Evolutionary conservation across 2,888 invertebrate genomes (phyloP), one percentile per base, ranked within the genome.

Genomic region (Ophioninae sp.): DNA sequence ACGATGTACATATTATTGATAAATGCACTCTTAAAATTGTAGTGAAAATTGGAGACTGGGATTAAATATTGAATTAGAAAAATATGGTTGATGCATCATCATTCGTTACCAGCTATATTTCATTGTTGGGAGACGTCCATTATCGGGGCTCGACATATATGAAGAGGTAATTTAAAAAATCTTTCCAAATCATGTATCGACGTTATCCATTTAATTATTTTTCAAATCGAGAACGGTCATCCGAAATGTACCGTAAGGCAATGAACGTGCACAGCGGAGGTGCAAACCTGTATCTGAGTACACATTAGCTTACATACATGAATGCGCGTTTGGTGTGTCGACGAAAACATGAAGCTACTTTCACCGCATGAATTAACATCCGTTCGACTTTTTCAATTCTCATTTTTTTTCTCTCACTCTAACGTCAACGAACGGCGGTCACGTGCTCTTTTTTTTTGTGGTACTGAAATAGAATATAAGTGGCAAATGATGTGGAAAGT

Each of bases 301-400:
- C 30, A 44, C 61, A 67, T 21, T 20, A 17, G 61, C 59, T 41
- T 20, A 65, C 41, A 41, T 7, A 30, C n/a, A 65, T 61, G 50
- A 17, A 65, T 50, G 72, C 78, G 76, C 64, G 77, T 7, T 70
- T 65, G 67, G 81, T 61, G 41, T 77, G 74, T 78, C 64, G 56
- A 79, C 73, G 44, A 44, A 78, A 74, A 57, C 73, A 73, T 56
- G 82, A 74, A 23, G 78, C 78, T 70, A 79, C 82, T 82, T 82
- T 82, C 82, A 75, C 82, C 82, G 74, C 62, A 68, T 70, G 78
- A 78, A 82, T 79, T 82, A 82, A 82, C 78, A 64, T 74, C 62
- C 74, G 72, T 81, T 37, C 76, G 64, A 37, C 65, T 39, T 82
- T 67, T 74, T 61, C 65, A n/a, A 64, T 69, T 41, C 62, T 61